phyloP scores from a whole-genome alignment of 2,797 vertebrate species.

The Dromococcyx pavoninus region DNA sequence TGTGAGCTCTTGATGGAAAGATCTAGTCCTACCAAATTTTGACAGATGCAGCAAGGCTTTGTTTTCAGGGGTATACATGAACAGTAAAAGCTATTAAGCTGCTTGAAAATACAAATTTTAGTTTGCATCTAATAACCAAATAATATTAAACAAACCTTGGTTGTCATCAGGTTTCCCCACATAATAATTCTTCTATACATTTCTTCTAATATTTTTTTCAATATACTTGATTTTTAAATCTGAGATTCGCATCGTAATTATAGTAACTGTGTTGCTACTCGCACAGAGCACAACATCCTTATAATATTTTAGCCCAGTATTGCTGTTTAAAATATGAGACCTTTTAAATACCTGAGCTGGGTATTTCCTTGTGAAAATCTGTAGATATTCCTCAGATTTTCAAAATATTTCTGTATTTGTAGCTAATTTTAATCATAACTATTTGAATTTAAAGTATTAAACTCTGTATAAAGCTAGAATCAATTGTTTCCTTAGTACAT shows the following conservation, averaged over 20 bases:
- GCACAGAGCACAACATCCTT: not conserved
- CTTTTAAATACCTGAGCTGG: not conserved
- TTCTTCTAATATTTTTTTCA: not conserved
- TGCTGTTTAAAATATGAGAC: not conserved
- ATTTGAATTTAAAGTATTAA: not conserved
- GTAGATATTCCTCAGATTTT: not conserved
- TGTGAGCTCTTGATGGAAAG: constrained; percentile 82
- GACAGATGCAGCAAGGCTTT: constrained; percentile 87
- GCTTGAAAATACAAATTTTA: not conserved
- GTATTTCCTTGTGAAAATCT: not conserved
- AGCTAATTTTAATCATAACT: not conserved
- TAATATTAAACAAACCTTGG: not conserved
- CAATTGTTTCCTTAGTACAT: not conserved
- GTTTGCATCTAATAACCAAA: not conserved
- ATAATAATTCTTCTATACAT: not conserved
- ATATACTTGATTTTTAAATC: not conserved
- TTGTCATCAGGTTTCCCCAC: not conserved
- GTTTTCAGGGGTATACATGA: constrained; percentile 68
- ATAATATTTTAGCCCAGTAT: not conserved
- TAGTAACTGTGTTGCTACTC: not conserved
- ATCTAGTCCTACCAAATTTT: constrained; percentile 88
- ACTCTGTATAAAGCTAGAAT: not conserved
- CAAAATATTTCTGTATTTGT: not conserved
- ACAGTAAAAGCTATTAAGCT: constrained; percentile 4
- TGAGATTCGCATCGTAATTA: not conserved